Evolutionary conservation across 2,888 invertebrate genomes (phyloP), one percentile per base, ranked within the genome.

Genomic region (Adineta ricciae): DNA sequence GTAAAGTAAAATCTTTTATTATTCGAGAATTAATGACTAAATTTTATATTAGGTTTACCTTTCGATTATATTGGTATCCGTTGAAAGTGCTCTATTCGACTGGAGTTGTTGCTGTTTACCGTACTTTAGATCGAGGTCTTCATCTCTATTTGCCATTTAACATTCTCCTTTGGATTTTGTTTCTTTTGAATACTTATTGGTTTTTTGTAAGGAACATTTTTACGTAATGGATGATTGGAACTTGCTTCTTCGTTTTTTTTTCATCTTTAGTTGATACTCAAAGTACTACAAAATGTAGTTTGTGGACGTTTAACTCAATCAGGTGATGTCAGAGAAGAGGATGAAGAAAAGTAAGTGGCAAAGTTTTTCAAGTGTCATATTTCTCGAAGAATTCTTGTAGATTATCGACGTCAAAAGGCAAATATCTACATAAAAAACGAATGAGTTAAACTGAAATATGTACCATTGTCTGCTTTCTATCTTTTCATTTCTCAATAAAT

Each of bases 31-130:
- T 50, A 50, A 50, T 2, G 19, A 50, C 19, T 19, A 50, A 50
- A 2, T 50, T 50, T 19, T 9, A 9, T 50, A 9, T 50, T 84
- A 90, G 90, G 90, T 88, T 88, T 86, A 84, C 88, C 5, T 88
- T 88, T 84, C 87, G 90, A 49, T 88, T 90, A 8, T 90, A 90
- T 86, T 89, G 88, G 88, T 90, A 88, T 86, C 90, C 90, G 7
- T 86, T 90, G 85, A 89, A 89, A 87, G 88, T 89, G 24, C 86
- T 90, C 27, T 87, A 88, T 85, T 86, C 88, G 11, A 86, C 88
- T 27, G 87, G 88, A 54, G 86, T 88, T 52, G 88, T 88, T 49
- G 86, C 88, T 16, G 83, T 83, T 52, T 83, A 84, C 41, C 41
- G n/a, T 49, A 83, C 83, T 36, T 83, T 83, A 46, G 64, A 85